Evolutionary conservation across 2,797 vertebrate species (phyloP).

Genomic region (Eidolon dupreanum): DNA sequence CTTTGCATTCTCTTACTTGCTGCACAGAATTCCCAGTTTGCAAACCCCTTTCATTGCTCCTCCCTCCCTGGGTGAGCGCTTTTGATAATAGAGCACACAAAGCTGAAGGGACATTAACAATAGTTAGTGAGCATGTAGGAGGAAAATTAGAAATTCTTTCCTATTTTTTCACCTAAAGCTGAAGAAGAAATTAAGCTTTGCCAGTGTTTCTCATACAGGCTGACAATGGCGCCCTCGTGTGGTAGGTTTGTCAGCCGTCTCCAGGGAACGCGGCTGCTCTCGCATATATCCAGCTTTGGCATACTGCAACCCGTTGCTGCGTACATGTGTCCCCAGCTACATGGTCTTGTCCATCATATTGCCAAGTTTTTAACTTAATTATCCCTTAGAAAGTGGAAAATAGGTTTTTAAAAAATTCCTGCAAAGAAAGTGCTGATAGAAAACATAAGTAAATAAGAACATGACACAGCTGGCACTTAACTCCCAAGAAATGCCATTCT

Average conservation of each 20-base stretch:
- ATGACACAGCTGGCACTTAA: neutral
- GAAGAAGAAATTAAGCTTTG: neutral
- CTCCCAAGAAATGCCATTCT: neutral
- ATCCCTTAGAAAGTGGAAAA: neutral
- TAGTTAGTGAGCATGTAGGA: accelerated
- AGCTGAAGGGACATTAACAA: neutral
- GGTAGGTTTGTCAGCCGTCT: neutral
- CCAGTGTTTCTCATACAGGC: neutral
- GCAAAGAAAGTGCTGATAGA: neutral
- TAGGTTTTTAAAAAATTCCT: neutral
- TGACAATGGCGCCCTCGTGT: constrained; percentile 36
- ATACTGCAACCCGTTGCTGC: accelerated
- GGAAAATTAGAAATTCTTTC: neutral
- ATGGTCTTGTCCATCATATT: neutral
- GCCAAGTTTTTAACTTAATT: neutral
- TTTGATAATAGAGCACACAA: too few relatives aligned
- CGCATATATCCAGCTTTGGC: neutral
- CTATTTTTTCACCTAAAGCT: neutral
- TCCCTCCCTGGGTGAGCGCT: too few relatives aligned
- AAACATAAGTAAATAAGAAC: neutral
- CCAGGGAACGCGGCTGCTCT: accelerated
- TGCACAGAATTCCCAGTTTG: neutral
- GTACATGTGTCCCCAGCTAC: too few relatives aligned
- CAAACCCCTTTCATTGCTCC: accelerated
- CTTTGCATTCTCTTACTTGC: neutral